Conservation (phyloP, 2,888 invertebrate species). For the Drosophila anomalata region DNA sequence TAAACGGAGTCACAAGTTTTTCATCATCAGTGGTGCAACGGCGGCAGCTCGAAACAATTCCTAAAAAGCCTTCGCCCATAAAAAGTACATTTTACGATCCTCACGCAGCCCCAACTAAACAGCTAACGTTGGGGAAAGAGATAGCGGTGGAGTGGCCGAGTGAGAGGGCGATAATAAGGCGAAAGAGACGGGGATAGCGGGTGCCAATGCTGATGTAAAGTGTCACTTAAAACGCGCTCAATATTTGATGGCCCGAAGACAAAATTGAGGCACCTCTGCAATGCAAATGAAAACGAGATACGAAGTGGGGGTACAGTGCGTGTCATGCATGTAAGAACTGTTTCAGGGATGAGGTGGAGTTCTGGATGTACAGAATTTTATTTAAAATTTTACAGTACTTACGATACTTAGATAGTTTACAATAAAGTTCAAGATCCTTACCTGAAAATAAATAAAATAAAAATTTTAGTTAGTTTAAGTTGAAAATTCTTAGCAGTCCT, state of each 20-base stretch:
- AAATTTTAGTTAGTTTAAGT: not conserved
- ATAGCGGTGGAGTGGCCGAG: not conserved
- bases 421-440: not conserved
- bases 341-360: not conserved
- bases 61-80: constrained; percentile 43
- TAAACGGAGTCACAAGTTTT: constrained; percentile 48
- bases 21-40: constrained; percentile 46
- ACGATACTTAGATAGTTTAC: too few species aligned
- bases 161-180: not conserved
- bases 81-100: constrained; percentile 62
- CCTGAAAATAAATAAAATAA: not conserved
- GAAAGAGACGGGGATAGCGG: constrained; percentile 10
- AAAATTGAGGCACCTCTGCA: constrained; percentile 72
- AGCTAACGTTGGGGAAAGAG: constrained; percentile 16
- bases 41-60: constrained; percentile 41
- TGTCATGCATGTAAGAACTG: constrained; percentile 32
- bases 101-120: constrained; percentile 31
- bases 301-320: not conserved
- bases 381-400: too few species aligned
- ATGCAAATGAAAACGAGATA: constrained; percentile 47
- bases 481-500: not conserved
- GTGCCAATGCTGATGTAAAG: constrained; percentile 66
- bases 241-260: constrained; percentile 63
- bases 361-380: not conserved
- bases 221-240: constrained; percentile 68